phyloP scores from a whole-genome alignment of 2,113 vertebrate genomes.

The Illadopsis cleaveri region DNA sequence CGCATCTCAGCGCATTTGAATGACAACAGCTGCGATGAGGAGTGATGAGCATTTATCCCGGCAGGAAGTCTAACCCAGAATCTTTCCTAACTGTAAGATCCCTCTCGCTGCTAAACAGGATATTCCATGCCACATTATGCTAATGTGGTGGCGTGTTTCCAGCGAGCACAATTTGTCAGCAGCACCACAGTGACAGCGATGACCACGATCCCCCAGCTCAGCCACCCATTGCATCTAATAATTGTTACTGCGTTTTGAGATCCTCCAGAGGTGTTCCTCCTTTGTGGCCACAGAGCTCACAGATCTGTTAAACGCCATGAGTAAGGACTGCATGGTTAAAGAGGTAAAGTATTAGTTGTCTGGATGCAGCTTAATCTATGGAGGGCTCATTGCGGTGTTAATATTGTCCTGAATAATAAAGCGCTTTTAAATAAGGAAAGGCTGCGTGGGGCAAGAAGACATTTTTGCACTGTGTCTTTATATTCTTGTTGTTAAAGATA shows the following conservation, averaged over 20 bases:
- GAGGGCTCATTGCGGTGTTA: not conserved
- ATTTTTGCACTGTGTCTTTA: not conserved
- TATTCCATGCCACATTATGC: not conserved
- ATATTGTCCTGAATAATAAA: not conserved
- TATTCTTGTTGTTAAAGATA: not conserved
- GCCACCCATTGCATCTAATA: not conserved
- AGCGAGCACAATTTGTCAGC: not conserved
- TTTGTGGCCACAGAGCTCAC: not conserved
- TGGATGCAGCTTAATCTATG: not conserved
- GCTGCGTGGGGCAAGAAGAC: not conserved
- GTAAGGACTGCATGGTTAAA: not conserved
- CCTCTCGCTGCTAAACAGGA: not conserved
- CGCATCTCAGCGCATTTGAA: not conserved
- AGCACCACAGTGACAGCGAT: fast-evolving
- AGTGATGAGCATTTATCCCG: conserved; percentile 9
- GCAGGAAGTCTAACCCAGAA: not conserved
- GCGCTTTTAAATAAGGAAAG: not conserved
- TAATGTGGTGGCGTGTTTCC: not conserved
- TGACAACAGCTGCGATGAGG: not conserved
- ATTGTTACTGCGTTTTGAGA: not conserved
- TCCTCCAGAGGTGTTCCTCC: not conserved
- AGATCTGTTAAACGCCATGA: not conserved
- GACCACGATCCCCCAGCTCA: not conserved
- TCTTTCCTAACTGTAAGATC: not conserved
- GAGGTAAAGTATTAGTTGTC: not conserved